phyloP scores from a whole-genome alignment of 92 coral and sea anemone genomes.

The Hydrozoanthus gracilis region DNA sequence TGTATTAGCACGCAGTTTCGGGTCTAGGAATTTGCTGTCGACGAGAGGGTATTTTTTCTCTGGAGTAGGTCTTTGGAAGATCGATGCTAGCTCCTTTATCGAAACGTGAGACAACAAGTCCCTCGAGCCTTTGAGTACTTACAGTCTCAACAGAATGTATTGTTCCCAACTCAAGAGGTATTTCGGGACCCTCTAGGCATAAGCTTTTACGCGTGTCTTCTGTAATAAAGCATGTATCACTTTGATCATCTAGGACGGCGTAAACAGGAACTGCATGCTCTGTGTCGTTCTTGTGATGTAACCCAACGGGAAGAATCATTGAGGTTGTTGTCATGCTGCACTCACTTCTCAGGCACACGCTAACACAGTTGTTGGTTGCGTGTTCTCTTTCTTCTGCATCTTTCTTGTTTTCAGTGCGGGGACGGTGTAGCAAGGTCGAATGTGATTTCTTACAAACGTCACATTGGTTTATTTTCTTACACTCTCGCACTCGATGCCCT shows the following conservation, averaged over 20 bases:
- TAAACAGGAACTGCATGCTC: slow-evolving; percentile 28
- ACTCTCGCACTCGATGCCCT: slow-evolving; percentile 58
- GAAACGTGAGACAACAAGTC: slow-evolving; percentile 51
- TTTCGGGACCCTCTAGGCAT: slow-evolving; percentile 36
- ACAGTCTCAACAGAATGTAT: slow-evolving; percentile 45
- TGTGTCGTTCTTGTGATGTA: slow-evolving; percentile 37
- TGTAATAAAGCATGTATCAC: slow-evolving; percentile 65
- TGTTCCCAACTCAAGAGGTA: slow-evolving; percentile 59
- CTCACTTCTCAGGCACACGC: no score
- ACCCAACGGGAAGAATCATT: slow-evolving; percentile 61
- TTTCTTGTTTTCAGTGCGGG: background rate
- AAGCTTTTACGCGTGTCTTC: slow-evolving; percentile 34
- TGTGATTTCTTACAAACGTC: slow-evolving; percentile 65
- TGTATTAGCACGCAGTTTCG: slow-evolving; percentile 56
- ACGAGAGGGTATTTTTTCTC: slow-evolving; percentile 55
- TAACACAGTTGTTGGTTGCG: no score
- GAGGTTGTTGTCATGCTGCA: no score
- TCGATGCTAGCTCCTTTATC: slow-evolving; percentile 42
- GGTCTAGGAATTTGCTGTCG: slow-evolving; percentile 64
- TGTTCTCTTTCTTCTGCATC: no score
- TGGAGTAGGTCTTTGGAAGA: slow-evolving; percentile 57
- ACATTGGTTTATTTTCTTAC: slow-evolving; percentile 48
- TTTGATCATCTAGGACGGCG: slow-evolving; percentile 69
- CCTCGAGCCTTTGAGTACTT: slow-evolving; percentile 49
- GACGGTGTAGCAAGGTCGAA: slow-evolving; percentile 65